Evolutionary conservation across 2,888 invertebrate genomes (phyloP).

Genomic region (Drosophila quinaria): DNA sequence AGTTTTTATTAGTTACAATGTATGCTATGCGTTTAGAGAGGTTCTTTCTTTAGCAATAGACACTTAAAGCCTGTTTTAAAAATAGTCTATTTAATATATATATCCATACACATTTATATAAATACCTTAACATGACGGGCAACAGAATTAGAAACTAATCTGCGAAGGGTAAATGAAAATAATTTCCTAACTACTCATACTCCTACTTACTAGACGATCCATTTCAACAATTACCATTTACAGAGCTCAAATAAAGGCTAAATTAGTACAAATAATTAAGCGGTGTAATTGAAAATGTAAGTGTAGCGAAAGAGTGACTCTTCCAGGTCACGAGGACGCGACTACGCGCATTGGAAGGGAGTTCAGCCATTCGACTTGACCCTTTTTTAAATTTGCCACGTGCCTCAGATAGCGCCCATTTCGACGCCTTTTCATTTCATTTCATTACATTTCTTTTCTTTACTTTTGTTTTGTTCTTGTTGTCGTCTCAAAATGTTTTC

Average conservation of each 20-base stretch:
- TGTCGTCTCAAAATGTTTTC: conserved; percentile 76
- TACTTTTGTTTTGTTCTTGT: conserved; percentile 33
- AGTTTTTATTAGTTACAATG: conserved; percentile 59
- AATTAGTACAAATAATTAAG: conserved; percentile 69
- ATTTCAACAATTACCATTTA: conserved; percentile 65
- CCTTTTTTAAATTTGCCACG: conserved; percentile 58
- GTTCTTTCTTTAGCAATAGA: conserved; percentile 74
- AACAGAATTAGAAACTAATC: conserved; percentile 30
- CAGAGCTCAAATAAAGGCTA: conserved; percentile 53
- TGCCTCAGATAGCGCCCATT: conserved; percentile 60
- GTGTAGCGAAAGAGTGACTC: conserved; percentile 37
- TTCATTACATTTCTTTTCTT: conserved; percentile 24
- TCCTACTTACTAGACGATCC: conserved; percentile 45
- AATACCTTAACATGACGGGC: conserved; percentile 19
- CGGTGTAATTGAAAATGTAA: conserved; percentile 38
- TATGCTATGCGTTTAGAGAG: conserved; percentile 57
- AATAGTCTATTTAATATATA: conserved; percentile 53
- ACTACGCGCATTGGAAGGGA: conserved; percentile 11
- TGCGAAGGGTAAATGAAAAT: conserved; percentile 51
- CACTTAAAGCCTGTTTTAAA: conserved; percentile 81
- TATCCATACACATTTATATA: conserved; percentile 39
- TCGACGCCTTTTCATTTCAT: conserved; percentile 37
- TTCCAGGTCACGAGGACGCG: not conserved
- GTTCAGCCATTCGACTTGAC: conserved; percentile 48
- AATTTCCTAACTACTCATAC: conserved; percentile 70